Evolutionary conservation across 2,888 invertebrate species (phyloP), one percentile per base, ranked within the genome.

Genomic region (Odontothrips loti): DNA sequence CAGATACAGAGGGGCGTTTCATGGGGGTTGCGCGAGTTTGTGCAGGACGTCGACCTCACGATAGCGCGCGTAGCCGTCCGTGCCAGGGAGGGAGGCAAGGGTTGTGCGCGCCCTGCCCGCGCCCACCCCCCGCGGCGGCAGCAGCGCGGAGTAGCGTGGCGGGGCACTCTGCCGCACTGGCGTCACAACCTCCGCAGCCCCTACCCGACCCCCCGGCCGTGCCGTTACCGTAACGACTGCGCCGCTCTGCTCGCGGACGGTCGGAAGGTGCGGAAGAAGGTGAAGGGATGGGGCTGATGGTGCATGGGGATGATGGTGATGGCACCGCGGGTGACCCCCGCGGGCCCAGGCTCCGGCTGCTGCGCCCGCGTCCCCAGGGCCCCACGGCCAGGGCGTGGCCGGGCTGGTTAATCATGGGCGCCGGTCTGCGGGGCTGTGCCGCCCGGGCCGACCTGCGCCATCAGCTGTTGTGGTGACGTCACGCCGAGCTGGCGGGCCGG

Each of bases 191-290:
- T 15, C 15, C 58, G 12, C 15, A 51, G 51, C 51, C 15, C 51
- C 51, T 17, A 11, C 2, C 51, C n/a, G n/a, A 0, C 68, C 23
- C 68, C n/a, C 68, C 68, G 8, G 23, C 68, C 6, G 86, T 23
- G 68, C 68, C n/a, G 68, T 23, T 23, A 75, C 68, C 23, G 8
- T 68, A 58, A 58, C 58, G 58, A 58, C 58, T 58, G 20, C n/a
- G n/a, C n/a, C n/a, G n/a, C n/a, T n/a, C n/a, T n/a, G n/a, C n/a
- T n/a, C n/a, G n/a, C n/a, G n/a, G 51, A 51, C 51, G 51, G 51
- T 1, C 51, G n/a, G n/a, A n/a, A n/a, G n/a, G n/a, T n/a, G n/a
- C 34, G 34, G 34, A 43, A 6, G 34, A 58, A 4, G 51, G 12
- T 51, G 58, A 17, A 17, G 58, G 58, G 15, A 1, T 6, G 51